These are phyloP conservation scores for Scortum barcoo DNA, from an alignment of 2,113 vertebrate genomes.

Conservation along the genomic window DNA sequence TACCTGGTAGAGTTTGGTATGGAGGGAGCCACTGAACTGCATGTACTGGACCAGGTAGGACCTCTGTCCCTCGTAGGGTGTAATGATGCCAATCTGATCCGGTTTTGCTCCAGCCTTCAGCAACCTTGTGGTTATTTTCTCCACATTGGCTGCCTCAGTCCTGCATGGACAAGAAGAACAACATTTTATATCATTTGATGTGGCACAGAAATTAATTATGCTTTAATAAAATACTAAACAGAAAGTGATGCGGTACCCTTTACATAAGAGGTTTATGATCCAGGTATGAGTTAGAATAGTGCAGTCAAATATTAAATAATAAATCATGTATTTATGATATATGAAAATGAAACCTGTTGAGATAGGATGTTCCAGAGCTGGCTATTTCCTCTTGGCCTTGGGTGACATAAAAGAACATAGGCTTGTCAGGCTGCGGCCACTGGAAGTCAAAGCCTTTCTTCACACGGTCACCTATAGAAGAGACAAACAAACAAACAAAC, in stretches of 20 bases:
- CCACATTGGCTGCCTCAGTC: constrained; percentile 95
- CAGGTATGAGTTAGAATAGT: not conserved
- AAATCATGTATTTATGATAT: not conserved
- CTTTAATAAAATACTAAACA: not conserved
- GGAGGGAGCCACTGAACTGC: constrained; percentile 96
- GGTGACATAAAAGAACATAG: constrained; percentile 97
- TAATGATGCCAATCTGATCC: constrained; percentile 96
- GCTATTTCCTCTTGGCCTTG: constrained; percentile 97
- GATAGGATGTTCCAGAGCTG: constrained; percentile 95
- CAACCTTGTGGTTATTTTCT: constrained; percentile 95
- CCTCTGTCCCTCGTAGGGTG: constrained; percentile 93
- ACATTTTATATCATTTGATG: not conserved
- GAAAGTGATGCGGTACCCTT: not conserved
- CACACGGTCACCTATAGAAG: constrained; percentile 88
- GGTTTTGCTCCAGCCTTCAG: constrained; percentile 95
- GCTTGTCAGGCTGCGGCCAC: constrained; percentile 97
- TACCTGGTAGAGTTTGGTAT: constrained; percentile 97
- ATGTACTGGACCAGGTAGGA: constrained; percentile 98
- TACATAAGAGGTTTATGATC: not conserved
- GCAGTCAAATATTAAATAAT: not conserved
- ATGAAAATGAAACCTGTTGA: constrained; percentile 88
- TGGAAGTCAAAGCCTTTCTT: constrained; percentile 98
- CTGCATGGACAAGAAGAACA: constrained; percentile 65
- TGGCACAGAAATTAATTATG: not conserved
- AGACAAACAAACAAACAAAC: not conserved